Conservation (phyloP, 2,888 invertebrate genomes). For the Notocelia uddmanniana region DNA sequence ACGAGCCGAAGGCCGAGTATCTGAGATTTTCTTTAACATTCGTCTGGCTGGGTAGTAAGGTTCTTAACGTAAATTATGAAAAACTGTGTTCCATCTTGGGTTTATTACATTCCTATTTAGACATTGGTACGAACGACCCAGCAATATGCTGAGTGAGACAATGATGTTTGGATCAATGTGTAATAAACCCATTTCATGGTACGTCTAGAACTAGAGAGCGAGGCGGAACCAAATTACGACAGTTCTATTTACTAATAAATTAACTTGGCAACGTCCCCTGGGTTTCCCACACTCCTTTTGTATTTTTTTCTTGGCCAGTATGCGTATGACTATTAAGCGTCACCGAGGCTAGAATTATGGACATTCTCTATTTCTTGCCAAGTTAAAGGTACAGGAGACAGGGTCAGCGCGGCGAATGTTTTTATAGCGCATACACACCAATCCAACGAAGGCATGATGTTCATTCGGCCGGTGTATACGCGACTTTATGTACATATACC, state of each 20-base stretch:
- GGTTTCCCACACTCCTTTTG: too few species aligned
- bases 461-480: background rate
- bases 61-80: background rate
- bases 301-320: too few species aligned
- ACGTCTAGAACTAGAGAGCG: conserved; percentile 18
- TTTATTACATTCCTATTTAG: too few species aligned
- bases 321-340: too few species aligned
- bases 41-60: background rate
- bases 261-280: too few species aligned
- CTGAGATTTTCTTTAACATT: background rate
- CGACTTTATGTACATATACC: background rate
- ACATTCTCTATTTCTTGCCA: too few species aligned
- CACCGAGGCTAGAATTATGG: too few species aligned
- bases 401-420: conserved; percentile 6
- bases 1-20: background rate
- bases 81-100: conserved; percentile 28
- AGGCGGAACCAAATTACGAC: background rate
- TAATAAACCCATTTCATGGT: background rate
- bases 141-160: background rate
- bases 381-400: background rate
- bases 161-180: background rate
- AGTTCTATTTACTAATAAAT: conserved; percentile 9
- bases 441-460: background rate
- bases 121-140: background rate
- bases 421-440: background rate